Evolutionary conservation across 2,113 vertebrate genomes (phyloP), one percentile per base, ranked within the genome.

Genomic region (Chamaea fasciata): DNA sequence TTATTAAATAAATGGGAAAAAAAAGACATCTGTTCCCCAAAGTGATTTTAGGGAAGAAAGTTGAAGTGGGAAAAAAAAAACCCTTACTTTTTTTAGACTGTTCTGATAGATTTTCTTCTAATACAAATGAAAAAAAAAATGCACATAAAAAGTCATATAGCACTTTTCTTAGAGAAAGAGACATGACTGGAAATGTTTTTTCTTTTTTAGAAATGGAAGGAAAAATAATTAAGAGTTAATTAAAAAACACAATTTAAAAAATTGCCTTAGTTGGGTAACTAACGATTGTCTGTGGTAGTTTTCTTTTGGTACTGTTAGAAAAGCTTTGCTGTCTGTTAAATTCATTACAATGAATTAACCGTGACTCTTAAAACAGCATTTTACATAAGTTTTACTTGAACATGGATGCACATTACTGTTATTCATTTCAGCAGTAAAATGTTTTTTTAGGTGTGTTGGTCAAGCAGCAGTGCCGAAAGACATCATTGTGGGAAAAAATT

Each of bases 21-120:
- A 47, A 10, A 7, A 11, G 0, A 14, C 16, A 24, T 26, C 22
- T 30, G 2, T 31, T 69, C 8, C 17, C 12, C 7, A 13, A 52
- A 46, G 1, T 24, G 3, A 64, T 68, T 83, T 57, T 85, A 60
- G 4, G 41, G 37, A 92, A 69, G n/a, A 85, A 82, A 85, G 6
- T 1, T 89, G 59, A 89, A 55, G 9, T 22, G 33, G 37, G 39
- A 57, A 84, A 80, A 42, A 42, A 1, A 1, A 39, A 46, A 39
- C 1, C 3, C 71, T 35, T 31, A 39, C 1, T 26, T 47, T 50
- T 59, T 47, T 52, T 28, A 75, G 15, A 67, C 31, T 50, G 11
- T 41, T 77, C 15, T 63, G 9, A 44, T 41, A n/a, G 2, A 68
- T 57, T 81, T 78, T 74, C 6, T 57, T 75, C 30, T 41, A 33